Base-by-base conservation (phyloP, 2,797 vertebrate species). In the Sylvilagus floridanus region DNA sequence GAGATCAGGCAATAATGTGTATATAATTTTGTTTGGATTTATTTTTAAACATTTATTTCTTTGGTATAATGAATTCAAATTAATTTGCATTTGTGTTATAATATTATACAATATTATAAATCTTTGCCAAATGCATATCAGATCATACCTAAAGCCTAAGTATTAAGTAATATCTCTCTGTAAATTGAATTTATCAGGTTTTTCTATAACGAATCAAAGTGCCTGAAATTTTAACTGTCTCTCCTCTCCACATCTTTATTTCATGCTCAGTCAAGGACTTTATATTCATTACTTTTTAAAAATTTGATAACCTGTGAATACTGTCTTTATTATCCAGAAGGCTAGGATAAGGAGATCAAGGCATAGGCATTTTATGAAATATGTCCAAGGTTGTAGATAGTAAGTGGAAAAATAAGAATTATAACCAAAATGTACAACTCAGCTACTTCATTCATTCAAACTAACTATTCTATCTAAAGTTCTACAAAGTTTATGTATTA, bases 71-170 rank as follows among this genome's bases (percentile, higher is more conserved):
- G 16, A 68, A 76, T 76, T 92, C 16, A 57, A 71, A 83, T 94
- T 66, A 79, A 54, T 57, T 60, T 78, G 79, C 21, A 32, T 89
- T 54, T 54, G 71, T 87, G 22, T 87, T 81, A 65, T 1, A 95
- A 72, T 65, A 76, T 5, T 90, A 16, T 47, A 63, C 13, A 86
- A 8, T 71, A 68, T 54, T 47, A 0, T 65, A n/a, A 19, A 79
- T 76, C 28, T 91, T 95, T 66, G 26, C 7, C 24, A 84, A 95
- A 86, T 91, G 57, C 54, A 68, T 94, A 86, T 47, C 32, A 94
- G 42, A 92, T 84, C 52, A 63, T 1, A 84, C 5, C 30, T 83
- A 32, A 69, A 71, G 16, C 30, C 42, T 84, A 89, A 91, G 21
- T 57, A 86, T 92, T 88, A 65, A 90, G 66, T 30, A 81, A 22